These are phyloP conservation scores for Clivina fossor DNA, from an alignment of 2,888 invertebrate genomes.

Conservation along the genomic window DNA sequence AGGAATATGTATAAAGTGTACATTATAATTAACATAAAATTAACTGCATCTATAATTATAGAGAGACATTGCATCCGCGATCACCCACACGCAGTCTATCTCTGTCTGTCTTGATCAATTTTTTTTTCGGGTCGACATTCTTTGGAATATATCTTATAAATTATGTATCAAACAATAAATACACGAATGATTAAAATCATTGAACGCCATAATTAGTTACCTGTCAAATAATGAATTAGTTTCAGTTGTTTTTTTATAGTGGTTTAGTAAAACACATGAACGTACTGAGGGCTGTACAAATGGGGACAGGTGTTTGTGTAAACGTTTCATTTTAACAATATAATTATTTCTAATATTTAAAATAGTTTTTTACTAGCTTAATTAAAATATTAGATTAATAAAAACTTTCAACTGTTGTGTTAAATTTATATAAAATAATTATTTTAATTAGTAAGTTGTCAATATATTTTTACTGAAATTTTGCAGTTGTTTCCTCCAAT, in stretches of 20 bases:
- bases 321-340: no score
- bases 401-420: no score
- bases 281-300: no score
- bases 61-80: conserved; percentile 9
- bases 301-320: no score
- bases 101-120: conserved; percentile 20
- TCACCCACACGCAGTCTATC: conserved; percentile 14
- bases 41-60: conserved; percentile 27
- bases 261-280: no score
- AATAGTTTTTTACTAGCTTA: no score
- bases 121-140: conserved; percentile 22
- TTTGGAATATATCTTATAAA: conserved; percentile 27
- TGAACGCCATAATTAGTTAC: conserved; percentile 23
- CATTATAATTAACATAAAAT: conserved; percentile 32
- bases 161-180: conserved; percentile 33
- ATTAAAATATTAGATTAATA: no score
- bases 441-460: no score
- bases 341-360: no score
- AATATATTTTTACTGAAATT: no score
- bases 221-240: conserved; percentile 31
- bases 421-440: no score
- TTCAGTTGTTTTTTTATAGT: conserved; percentile 15
- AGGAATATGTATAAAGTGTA: conserved; percentile 21
- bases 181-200: conserved; percentile 29
- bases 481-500: no score